These are phyloP conservation scores for Zeus faber DNA, from an alignment of 2,113 vertebrate species.

Conservation along the genomic window DNA sequence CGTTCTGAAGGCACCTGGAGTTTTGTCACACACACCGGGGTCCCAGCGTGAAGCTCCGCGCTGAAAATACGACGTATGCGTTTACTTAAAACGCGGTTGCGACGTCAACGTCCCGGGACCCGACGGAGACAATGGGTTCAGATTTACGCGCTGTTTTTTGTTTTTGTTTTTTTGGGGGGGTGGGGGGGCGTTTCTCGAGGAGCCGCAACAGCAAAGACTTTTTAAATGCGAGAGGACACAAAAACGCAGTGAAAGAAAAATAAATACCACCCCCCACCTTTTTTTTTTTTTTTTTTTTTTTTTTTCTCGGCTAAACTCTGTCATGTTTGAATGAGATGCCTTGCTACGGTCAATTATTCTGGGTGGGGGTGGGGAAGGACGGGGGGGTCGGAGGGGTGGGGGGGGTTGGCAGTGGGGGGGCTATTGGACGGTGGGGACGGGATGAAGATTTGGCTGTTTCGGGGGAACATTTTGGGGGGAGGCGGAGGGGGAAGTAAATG, in stretches of 20 bases:
- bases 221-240: conserved; percentile 23
- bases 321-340: conserved; percentile 53
- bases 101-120: conserved; percentile 22
- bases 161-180: conserved; percentile 4
- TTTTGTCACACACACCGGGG: conserved; percentile 36
- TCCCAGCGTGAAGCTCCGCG: conserved; percentile 22
- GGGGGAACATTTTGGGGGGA: conserved; percentile 59
- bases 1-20: conserved; percentile 31
- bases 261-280: no score
- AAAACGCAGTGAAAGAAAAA: conserved; percentile 26
- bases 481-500: conserved; percentile 67
- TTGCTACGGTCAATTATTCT: conserved; percentile 64
- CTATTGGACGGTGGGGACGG: conserved; percentile 63
- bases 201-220: neutral
- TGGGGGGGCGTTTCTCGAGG: neutral
- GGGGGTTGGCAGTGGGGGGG: no score
- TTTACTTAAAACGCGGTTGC: conserved; percentile 29
- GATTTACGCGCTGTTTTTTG: conserved; percentile 30
- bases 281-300: no score
- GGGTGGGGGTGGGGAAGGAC: conserved; percentile 40
- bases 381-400: conserved; percentile 71
- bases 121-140: conserved; percentile 23
- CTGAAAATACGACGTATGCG: conserved; percentile 17
- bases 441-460: conserved; percentile 79
- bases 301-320: conserved; percentile 52